Percentiles rank a stretch among this genome's conserved stretches.
phyloP scores from a whole-genome alignment of 2,113 vertebrate species.

The Pteruthius melanotis region DNA sequence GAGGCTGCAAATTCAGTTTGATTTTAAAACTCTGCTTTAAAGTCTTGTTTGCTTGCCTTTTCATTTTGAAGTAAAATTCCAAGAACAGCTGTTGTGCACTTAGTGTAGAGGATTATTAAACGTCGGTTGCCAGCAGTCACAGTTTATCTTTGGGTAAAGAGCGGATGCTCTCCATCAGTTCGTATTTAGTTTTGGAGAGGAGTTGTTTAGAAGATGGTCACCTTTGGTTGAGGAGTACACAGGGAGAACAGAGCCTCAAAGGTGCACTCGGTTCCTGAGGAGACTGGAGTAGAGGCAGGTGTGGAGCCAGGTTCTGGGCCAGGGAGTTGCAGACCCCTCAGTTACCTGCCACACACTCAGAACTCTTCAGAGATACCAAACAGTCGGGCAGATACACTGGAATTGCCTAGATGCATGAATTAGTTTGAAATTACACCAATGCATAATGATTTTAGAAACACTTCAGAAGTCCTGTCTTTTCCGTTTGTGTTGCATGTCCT shows the following conservation, averaged over 20 bases:
- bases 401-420: not conserved
- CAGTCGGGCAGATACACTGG: not conserved
- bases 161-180: not conserved
- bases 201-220: not conserved
- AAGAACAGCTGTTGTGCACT: not conserved
- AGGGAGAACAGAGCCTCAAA: not conserved
- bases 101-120: not conserved
- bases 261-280: rapidly evolving
- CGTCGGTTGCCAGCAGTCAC: not conserved
- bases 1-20: not conserved
- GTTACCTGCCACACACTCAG: not conserved
- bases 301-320: not conserved
- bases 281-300: not conserved
- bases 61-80: not conserved
- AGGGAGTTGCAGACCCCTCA: not conserved
- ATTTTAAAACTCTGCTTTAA: not conserved
- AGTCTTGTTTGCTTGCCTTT: not conserved
- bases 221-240: not conserved
- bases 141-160: not conserved
- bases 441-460: not conserved
- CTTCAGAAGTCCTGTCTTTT: not conserved
- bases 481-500: not conserved
- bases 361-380: not conserved
- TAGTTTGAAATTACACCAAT: not conserved
- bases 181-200: not conserved